Percentiles rank a stretch among this genome's conserved stretches.
phyloP scores from a whole-genome alignment of 2,888 invertebrate genomes.

The Spialia ferax region DNA sequence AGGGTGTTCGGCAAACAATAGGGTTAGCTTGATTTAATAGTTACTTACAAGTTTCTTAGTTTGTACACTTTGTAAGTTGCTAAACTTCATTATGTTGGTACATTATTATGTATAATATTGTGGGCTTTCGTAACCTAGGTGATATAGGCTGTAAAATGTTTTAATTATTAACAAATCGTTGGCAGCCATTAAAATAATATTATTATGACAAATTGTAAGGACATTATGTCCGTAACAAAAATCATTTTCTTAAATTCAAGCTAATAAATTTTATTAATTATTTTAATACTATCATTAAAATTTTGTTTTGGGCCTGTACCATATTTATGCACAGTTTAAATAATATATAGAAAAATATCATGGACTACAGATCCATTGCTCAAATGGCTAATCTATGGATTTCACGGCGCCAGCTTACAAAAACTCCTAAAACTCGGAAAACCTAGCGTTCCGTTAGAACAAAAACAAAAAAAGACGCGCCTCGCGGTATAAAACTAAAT shows the following conservation, averaged over 20 bases:
- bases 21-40: not conserved
- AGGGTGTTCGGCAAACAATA: not conserved
- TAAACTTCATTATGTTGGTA: not conserved
- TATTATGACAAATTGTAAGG: too few relatives aligned
- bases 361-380: too few relatives aligned
- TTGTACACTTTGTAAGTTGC: not conserved
- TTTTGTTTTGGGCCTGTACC: too few relatives aligned
- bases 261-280: too few relatives aligned
- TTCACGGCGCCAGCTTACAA: not conserved
- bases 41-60: conserved; percentile 1
- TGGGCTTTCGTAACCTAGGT: conserved; percentile 1
- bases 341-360: too few relatives aligned
- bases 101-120: not conserved
- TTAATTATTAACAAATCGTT: not conserved
- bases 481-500: not conserved
- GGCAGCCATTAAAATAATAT: not conserved
- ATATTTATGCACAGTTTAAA: too few relatives aligned
- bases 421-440: not conserved
- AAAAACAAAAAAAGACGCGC: not conserved
- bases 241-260: too few relatives aligned
- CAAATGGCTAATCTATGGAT: not conserved
- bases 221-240: too few relatives aligned
- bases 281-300: too few relatives aligned
- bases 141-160: not conserved
- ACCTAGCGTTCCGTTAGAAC: not conserved